Conservation (phyloP, 2,113 vertebrate species). For the Bos javanicus region DNA sequence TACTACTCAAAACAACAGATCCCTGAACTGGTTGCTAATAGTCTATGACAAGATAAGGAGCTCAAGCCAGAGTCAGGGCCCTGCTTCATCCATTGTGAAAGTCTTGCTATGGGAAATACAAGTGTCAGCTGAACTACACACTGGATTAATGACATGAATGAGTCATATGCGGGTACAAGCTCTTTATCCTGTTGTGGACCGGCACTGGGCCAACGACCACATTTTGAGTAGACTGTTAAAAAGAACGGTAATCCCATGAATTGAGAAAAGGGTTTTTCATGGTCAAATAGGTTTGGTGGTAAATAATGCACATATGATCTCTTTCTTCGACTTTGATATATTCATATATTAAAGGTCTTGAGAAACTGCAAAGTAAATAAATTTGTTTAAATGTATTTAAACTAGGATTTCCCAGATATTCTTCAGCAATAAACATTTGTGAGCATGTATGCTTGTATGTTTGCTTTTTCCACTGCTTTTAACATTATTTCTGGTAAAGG, state of each 20-base stretch:
- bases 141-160: not conserved
- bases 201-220: not conserved
- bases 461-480: not conserved
- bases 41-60: not conserved
- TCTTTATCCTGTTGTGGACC: not conserved
- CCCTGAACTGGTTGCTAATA: not conserved
- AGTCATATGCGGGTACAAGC: not conserved
- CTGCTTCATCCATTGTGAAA: not conserved
- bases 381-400: not conserved
- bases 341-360: not conserved
- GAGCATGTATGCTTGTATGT: not conserved
- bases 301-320: not conserved
- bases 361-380: not conserved
- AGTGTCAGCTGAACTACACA: not conserved
- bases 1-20: not conserved
- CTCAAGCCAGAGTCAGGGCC: not conserved
- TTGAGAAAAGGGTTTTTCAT: not conserved
- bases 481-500: not conserved
- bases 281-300: not conserved
- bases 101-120: not conserved
- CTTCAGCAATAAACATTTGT: not conserved
- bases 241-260: not conserved
- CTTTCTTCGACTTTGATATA: not conserved
- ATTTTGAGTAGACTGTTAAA: not conserved
- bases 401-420: not conserved